phyloP scores from a whole-genome alignment of 2,797 vertebrate species.

The Brotula barbata region DNA sequence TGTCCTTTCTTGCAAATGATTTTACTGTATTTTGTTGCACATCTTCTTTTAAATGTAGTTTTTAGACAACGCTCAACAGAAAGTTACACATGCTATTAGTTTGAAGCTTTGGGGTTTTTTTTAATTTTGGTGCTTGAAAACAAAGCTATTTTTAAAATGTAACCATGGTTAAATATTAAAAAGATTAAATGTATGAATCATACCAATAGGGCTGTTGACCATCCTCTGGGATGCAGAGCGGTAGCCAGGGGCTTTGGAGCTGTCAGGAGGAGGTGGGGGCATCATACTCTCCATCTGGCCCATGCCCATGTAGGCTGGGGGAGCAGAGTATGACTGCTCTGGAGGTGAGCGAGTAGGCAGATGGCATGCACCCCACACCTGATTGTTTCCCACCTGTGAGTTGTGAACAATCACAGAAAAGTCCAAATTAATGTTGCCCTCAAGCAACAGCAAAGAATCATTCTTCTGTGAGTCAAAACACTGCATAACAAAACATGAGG shows the following conservation, averaged over 20 bases:
- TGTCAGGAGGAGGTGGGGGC: constrained; percentile 82
- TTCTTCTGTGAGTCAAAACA: not conserved
- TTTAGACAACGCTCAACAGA: too few relatives aligned
- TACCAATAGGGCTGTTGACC: constrained; percentile 93
- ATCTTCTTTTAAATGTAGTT: too few relatives aligned
- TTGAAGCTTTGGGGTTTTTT: too few relatives aligned
- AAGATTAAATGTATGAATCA: not conserved
- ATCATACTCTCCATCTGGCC: constrained; percentile 92
- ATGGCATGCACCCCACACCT: constrained; percentile 94
- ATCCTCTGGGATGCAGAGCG: constrained; percentile 91
- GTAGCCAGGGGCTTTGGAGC: constrained; percentile 96
- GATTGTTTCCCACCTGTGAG: constrained; percentile 90
- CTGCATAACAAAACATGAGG: not conserved
- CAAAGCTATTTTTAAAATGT: too few relatives aligned
- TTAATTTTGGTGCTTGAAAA: too few relatives aligned
- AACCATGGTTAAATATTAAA: not conserved
- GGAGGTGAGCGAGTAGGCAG: constrained; percentile 88
- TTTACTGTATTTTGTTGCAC: not conserved
- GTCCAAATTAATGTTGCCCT: too few relatives aligned
- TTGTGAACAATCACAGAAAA: not conserved
- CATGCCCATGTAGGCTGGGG: constrained; percentile 88
- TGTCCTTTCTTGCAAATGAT: not conserved
- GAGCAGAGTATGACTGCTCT: constrained; percentile 89
- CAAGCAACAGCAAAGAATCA: too few relatives aligned
- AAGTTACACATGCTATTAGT: too few relatives aligned